These are phyloP conservation scores for Arothron firmamentum DNA, from an alignment of 2,113 vertebrate genomes.

Conservation along the genomic window DNA sequence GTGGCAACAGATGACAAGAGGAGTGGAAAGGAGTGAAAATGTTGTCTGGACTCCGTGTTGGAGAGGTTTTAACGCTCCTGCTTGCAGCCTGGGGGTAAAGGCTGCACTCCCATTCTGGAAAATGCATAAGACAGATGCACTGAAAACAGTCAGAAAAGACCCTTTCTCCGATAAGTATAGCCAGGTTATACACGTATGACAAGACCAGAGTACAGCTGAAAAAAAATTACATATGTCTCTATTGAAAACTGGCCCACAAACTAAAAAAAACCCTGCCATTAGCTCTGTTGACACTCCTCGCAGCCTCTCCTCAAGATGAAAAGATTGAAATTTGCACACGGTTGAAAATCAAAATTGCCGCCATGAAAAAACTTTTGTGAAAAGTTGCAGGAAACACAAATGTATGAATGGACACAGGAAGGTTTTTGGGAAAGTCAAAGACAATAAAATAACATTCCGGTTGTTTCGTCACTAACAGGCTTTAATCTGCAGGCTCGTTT, in stretches of 20 bases:
- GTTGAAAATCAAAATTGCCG: conserved; percentile 9
- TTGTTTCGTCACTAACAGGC: conserved; percentile 15
- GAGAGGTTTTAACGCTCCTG: conserved; percentile 64
- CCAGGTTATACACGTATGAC: conserved; percentile 38
- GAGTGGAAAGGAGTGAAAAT: conserved; percentile 40
- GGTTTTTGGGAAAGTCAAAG: conserved; percentile 5
- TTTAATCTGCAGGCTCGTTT: conserved; percentile 32
- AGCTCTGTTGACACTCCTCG: conserved; percentile 27
- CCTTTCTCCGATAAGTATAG: conserved; percentile 30
- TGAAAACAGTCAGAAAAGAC: conserved; percentile 13
- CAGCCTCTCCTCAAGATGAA: conserved; percentile 11
- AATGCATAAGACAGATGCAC: conserved; percentile 9
- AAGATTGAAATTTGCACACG: background rate
- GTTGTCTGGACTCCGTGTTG: conserved; percentile 32
- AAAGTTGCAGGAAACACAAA: background rate
- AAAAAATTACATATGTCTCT: conserved; percentile 58
- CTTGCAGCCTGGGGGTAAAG: conserved; percentile 51
- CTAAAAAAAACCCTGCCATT: background rate
- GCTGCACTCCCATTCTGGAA: conserved; percentile 18
- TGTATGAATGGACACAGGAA: background rate
- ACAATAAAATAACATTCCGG: background rate
- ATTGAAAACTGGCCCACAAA: conserved; percentile 42
- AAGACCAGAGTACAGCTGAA: conserved; percentile 40
- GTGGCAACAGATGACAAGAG: conserved; percentile 12
- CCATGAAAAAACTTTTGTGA: conserved; percentile 12